phyloP scores from a whole-genome alignment of 2,113 vertebrate genomes.

The Rostratula benghalensis region DNA sequence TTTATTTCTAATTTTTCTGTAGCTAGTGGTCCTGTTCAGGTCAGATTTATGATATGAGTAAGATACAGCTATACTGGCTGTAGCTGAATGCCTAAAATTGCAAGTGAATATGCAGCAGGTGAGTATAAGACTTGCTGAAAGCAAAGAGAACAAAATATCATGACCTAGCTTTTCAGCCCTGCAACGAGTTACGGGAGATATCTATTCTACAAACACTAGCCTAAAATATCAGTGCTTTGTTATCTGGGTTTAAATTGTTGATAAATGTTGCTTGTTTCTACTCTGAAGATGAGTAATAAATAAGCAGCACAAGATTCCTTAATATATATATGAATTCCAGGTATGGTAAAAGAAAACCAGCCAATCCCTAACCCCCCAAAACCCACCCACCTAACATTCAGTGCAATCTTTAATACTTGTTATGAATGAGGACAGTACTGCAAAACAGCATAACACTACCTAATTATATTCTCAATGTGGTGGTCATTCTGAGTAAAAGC shows the following conservation, averaged over 20 bases:
- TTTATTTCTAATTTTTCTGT: neutral
- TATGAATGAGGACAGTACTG: neutral
- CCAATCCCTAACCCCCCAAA: accelerated
- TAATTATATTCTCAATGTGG: neutral
- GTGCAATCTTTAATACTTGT: neutral
- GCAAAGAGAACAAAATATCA: neutral
- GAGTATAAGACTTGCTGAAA: neutral
- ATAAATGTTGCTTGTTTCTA: neutral
- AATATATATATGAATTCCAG: neutral
- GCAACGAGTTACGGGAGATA: neutral
- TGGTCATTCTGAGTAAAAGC: neutral
- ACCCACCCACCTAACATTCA: accelerated
- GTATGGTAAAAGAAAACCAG: accelerated
- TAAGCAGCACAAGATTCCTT: neutral
- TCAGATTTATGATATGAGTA: neutral
- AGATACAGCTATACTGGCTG: neutral
- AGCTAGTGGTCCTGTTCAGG: neutral
- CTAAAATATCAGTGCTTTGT: neutral
- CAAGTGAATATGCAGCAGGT: neutral
- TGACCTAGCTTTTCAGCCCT: neutral
- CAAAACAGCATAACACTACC: neutral
- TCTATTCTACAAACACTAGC: neutral
- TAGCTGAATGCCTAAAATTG: neutral
- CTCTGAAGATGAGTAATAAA: neutral
- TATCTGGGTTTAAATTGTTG: neutral